Evolutionary conservation across 2,888 invertebrate genomes (phyloP).

Genomic region (Quadriops clusia): DNA sequence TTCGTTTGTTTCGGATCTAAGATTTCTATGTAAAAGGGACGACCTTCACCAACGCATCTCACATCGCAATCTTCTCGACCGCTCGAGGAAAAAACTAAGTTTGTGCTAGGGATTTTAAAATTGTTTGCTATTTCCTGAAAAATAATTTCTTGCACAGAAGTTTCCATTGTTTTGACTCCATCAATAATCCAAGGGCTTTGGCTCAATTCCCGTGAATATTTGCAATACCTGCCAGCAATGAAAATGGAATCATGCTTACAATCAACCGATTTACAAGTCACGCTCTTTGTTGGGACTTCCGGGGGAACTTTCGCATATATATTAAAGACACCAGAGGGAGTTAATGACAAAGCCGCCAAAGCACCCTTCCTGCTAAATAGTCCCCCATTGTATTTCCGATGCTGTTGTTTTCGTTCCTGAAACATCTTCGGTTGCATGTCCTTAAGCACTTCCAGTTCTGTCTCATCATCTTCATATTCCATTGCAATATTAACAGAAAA

Average conservation of each 20-base stretch:
- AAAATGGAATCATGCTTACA: constrained; percentile 50
- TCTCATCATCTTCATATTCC: constrained; percentile 43
- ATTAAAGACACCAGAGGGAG: constrained; percentile 39
- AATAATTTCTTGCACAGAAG: constrained; percentile 87
- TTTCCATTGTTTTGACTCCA: constrained; percentile 64
- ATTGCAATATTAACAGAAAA: constrained; percentile 50
- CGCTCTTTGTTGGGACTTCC: constrained; percentile 32
- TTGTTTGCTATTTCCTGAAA: constrained; percentile 49
- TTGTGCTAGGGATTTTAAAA: constrained; percentile 19
- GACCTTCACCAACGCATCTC: constrained; percentile 77
- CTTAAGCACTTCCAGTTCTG: constrained; percentile 37
- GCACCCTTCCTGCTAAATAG: constrained; percentile 56
- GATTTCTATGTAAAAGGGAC: constrained; percentile 88
- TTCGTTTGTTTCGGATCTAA: constrained; percentile 49
- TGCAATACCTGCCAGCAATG: constrained; percentile 68
- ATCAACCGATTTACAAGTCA: constrained; percentile 40
- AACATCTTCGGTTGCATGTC: constrained; percentile 38
- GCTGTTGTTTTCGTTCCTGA: constrained; percentile 32
- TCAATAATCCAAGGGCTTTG: constrained; percentile 92
- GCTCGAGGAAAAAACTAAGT: constrained; percentile 69
- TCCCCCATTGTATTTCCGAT: constrained; percentile 36
- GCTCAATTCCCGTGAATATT: constrained; percentile 69
- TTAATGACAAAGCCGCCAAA: constrained; percentile 41
- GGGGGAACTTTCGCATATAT: constrained; percentile 44
- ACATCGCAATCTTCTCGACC: constrained; percentile 98